Evolutionary conservation across 1,140 invertebrate species (phyloP), one percentile per base, ranked within the genome.

Genomic region (Neelides sp.): DNA sequence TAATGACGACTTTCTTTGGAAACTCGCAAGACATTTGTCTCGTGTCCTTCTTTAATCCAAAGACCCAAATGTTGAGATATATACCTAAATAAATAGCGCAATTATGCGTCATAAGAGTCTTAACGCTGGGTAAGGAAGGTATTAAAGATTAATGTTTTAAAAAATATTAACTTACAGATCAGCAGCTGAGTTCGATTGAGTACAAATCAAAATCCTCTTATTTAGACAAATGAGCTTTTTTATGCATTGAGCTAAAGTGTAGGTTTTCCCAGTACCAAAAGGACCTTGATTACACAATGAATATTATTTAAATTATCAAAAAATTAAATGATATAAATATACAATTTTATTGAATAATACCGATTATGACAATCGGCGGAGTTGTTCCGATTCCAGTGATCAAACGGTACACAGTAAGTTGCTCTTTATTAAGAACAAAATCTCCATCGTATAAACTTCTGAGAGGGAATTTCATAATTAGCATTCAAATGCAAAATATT

Each of bases 211-310:
- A 17, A 92, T 79, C 57, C 79, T 73, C 1, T n/a, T n/a, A n/a
- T 28, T 34, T 15, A 26, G 23, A 19, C 2, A 23, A n/a, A 74
- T 69, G 4, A 84, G 65, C 3, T 82, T 76, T 63, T 80, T 80
- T 19, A 83, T 77, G 1, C 80, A 79, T 62, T 85, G 80, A 0
- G 84, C 85, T 50, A 91, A 69, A 0, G 86, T 89, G 60, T 82
- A 88, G 0, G 87, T 90, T 65, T 92, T 92, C 1, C 87, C 87
- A 1, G 87, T 90, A 22, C 86, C 86, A 69, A 84, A 91, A 1
- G 86, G 84, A 5, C 83, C 70, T 69, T 4, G 4, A 36, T 23
- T 15, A n/a, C n/a, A n/a, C n/a, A n/a, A n/a, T n/a, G n/a, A n/a
- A n/a, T n/a, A n/a, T n/a, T n/a, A n/a, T n/a, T n/a, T n/a, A n/a